A percentile compares a stretch with the other conserved stretches of the same genome.
phyloP scores from a whole-genome alignment of 2,888 invertebrate species.

The Eilema griseolum region DNA sequence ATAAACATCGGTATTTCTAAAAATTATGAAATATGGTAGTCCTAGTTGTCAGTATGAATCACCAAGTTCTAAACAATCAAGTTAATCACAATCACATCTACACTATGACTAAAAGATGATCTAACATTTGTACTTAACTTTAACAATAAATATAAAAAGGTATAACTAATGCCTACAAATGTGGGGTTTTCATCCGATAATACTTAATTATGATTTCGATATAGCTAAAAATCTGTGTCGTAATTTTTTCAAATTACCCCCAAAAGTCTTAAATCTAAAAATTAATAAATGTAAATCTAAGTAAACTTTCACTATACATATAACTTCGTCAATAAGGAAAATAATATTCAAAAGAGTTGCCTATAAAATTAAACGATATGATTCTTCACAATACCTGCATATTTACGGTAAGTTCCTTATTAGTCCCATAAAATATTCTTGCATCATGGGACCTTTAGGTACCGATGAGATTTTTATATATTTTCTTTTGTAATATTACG shows the following conservation, averaged over 20 bases:
- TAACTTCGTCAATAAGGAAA: slow-evolving; percentile 2
- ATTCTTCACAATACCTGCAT: slow-evolving; percentile 10
- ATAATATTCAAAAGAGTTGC: not conserved
- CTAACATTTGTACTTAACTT: too few relatives aligned
- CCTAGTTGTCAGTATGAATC: too few relatives aligned
- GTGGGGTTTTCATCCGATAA: too few relatives aligned
- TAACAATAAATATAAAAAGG: too few relatives aligned
- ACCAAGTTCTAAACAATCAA: too few relatives aligned
- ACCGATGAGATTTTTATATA: not conserved
- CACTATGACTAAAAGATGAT: not conserved
- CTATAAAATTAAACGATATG: not conserved
- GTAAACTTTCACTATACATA: not conserved
- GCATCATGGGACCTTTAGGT: not conserved
- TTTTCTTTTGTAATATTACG: not conserved
- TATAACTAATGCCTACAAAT: too few relatives aligned
- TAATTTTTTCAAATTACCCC: not conserved
- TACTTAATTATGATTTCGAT: too few relatives aligned
- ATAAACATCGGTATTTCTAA: too few relatives aligned
- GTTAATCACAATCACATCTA: too few relatives aligned
- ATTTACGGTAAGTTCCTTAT: not conserved
- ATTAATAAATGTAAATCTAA: not conserved
- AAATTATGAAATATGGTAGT: too few relatives aligned
- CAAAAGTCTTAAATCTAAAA: not conserved
- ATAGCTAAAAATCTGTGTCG: too few relatives aligned
- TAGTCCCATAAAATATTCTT: not conserved